Percentiles rank a stretch among this genome's conserved stretches.
These are phyloP conservation scores for Aramus guarauna DNA, from an alignment of 2,113 vertebrate species.

Conservation along the genomic window DNA sequence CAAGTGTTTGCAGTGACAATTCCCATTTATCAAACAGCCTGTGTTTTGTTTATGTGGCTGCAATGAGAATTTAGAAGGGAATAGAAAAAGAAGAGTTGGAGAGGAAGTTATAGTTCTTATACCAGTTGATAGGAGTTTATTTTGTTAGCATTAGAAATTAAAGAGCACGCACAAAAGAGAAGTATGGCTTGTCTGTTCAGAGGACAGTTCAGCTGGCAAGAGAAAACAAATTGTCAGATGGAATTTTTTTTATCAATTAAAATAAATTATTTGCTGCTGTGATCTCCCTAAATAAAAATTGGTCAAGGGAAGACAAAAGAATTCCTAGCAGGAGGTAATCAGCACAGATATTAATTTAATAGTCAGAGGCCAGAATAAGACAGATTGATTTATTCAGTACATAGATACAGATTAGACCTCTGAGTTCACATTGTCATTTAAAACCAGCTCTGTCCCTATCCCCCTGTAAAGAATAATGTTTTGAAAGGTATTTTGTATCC, in stretches of 20 bases:
- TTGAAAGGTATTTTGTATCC: not conserved
- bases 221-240: constrained; percentile 8
- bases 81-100: not conserved
- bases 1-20: not conserved
- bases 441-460: not conserved
- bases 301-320: not conserved
- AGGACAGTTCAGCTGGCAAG: constrained; percentile 3
- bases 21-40: constrained; percentile 18
- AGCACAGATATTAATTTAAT: constrained; percentile 2
- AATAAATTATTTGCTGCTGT: not conserved
- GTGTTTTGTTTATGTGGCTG: not conserved
- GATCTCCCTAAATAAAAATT: not conserved
- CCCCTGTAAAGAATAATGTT: not conserved
- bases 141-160: constrained; percentile 25
- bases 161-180: not conserved
- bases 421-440: not conserved
- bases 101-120: not conserved
- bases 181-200: not conserved
- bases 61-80: not conserved
- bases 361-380: not conserved
- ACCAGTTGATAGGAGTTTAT: constrained; percentile 2
- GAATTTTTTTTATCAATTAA: constrained; percentile 6
- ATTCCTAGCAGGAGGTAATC: not conserved
- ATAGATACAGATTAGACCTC: not conserved
- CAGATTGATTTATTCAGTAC: constrained; percentile 32